phyloP scores from a whole-genome alignment of 1,140 invertebrate species.

The Anastrepha obliqua region DNA sequence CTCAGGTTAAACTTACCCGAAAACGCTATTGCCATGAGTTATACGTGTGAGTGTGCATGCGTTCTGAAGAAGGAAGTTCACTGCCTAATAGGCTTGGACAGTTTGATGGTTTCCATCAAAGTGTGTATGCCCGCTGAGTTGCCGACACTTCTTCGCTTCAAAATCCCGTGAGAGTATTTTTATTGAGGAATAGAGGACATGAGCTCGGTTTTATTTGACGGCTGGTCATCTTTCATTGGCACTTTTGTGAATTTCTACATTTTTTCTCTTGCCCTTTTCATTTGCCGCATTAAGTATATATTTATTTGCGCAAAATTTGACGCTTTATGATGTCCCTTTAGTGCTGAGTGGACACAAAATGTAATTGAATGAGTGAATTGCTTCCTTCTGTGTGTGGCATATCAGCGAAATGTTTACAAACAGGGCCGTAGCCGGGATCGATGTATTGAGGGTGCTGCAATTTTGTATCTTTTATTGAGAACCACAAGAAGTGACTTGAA shows the following conservation, averaged over 20 bases:
- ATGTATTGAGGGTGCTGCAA: too few species aligned
- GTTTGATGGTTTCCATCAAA: conserved; percentile 58
- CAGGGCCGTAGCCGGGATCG: too few species aligned
- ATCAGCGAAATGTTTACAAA: background rate
- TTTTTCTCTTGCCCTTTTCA: conserved; percentile 20
- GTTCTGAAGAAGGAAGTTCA: conserved; percentile 1
- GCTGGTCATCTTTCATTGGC: conserved; percentile 47
- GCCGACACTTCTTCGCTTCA: background rate
- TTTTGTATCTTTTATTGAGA: too few species aligned
- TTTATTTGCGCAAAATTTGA: conserved; percentile 56
- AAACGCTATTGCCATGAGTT: background rate
- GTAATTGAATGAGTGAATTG: conserved; percentile 58
- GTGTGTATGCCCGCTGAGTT: conserved; percentile 22
- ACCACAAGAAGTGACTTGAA: too few species aligned
- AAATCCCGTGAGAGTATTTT: conserved; percentile 55
- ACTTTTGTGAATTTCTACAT: background rate
- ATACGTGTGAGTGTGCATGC: background rate
- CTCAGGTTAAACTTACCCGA: background rate
- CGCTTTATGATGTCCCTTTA: conserved; percentile 59
- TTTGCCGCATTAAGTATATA: conserved; percentile 28
- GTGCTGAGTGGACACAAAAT: conserved; percentile 59
- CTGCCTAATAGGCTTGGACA: conserved; percentile 57
- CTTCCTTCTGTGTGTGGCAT: background rate
- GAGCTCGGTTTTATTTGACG: conserved; percentile 53
- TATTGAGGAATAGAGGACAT: conserved; percentile 56